Evolutionary conservation across 1,140 invertebrate genomes (phyloP).

Genomic region (Vollenhovia emeryi): DNA sequence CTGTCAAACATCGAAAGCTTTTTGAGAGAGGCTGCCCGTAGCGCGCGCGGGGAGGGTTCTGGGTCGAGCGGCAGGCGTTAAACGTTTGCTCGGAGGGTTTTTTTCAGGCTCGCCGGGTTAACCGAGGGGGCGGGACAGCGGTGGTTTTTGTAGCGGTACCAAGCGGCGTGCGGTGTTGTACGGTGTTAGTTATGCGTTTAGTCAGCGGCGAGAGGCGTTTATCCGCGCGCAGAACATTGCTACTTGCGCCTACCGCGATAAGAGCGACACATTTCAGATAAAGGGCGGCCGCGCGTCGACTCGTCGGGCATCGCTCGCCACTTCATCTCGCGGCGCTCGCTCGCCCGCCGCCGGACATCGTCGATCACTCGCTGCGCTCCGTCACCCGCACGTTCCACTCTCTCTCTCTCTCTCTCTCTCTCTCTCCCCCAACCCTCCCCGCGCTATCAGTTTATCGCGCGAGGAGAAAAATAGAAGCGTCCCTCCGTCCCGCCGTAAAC

Average conservation of each 20-base stretch:
- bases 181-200: slow-evolving; percentile 40
- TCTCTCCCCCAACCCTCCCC: too few species aligned
- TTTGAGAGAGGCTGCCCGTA: not conserved
- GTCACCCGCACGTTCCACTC: too few species aligned
- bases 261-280: slow-evolving; percentile 44
- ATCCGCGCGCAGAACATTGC: slow-evolving; percentile 7
- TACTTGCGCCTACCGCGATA: slow-evolving; percentile 42
- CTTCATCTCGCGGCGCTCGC: not conserved
- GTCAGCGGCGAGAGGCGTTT: slow-evolving; percentile 6
- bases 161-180: not conserved
- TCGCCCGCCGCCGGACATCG: not conserved
- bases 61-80: not conserved
- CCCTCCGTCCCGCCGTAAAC: too few species aligned
- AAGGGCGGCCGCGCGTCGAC: not conserved
- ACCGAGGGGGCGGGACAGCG: not conserved
- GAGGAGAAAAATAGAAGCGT: too few species aligned
- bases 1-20: slow-evolving; percentile 40
- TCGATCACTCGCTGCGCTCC: not conserved
- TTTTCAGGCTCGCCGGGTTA: too few species aligned
- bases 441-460: not conserved
- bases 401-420: not conserved
- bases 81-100: too few species aligned
- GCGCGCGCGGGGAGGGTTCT: too few species aligned
- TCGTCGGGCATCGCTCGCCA: not conserved
- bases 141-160: slow-evolving; percentile 4